phyloP scores from a whole-genome alignment of 2,797 vertebrate species.

The Enoplosus armatus region DNA sequence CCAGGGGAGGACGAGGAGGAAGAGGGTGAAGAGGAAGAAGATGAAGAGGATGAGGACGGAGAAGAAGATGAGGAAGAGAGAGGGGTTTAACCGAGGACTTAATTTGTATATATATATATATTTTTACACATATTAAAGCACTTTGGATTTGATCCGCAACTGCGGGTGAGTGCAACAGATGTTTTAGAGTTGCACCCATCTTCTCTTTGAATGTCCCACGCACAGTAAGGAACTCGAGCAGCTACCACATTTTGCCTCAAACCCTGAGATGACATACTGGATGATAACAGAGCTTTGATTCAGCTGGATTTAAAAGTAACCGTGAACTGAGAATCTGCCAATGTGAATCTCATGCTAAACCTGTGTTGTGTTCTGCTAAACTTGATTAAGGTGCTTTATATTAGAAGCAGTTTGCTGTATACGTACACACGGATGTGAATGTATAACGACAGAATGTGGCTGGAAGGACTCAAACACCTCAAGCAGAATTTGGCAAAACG shows the following conservation, averaged over 20 bases:
- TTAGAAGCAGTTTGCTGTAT: constrained; percentile 20
- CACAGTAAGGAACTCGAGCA: constrained; percentile 18
- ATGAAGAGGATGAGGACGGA: neutral
- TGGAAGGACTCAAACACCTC: constrained; percentile 13
- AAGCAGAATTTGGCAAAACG: constrained; percentile 5
- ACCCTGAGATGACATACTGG: constrained; percentile 7
- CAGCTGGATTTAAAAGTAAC: constrained; percentile 24
- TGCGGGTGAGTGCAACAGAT: constrained; percentile 5
- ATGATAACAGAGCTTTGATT: neutral
- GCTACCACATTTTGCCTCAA: constrained; percentile 49
- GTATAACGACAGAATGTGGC: constrained; percentile 24
- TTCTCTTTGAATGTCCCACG: constrained; percentile 41
- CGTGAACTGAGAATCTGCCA: constrained; percentile 22
- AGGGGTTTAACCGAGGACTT: constrained; percentile 21
- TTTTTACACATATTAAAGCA: constrained; percentile 40
- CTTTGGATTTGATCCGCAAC: constrained; percentile 20
- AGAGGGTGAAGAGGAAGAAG: constrained; percentile 19
- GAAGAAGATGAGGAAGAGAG: constrained; percentile 47
- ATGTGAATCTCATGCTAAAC: constrained; percentile 29
- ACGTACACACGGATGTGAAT: constrained; percentile 33
- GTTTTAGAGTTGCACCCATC: neutral
- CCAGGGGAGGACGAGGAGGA: constrained; percentile 71
- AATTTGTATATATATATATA: constrained; percentile 4
- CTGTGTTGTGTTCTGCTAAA: constrained; percentile 26
- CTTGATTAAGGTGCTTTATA: constrained; percentile 49